Evolutionary conservation across 2,888 invertebrate genomes (phyloP).

Genomic region (Acleris laterana): DNA sequence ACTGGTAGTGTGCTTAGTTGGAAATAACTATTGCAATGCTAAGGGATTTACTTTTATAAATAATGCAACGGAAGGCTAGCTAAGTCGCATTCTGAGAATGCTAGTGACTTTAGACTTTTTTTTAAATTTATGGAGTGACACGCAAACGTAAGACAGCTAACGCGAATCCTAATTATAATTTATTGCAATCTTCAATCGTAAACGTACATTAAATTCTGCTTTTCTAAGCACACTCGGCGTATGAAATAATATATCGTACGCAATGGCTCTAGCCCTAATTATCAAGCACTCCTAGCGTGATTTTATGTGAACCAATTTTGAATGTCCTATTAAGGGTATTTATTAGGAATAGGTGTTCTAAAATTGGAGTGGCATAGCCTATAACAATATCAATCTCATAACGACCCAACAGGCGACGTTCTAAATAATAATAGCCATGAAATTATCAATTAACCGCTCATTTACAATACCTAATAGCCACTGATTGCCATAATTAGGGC

Average conservation of each 20-base stretch:
- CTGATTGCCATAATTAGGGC: constrained; percentile 36
- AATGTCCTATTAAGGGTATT: neutral
- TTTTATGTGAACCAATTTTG: neutral
- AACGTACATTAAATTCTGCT: too few species aligned
- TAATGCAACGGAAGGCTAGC: neutral
- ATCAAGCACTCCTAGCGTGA: too few species aligned
- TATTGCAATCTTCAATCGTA: too few species aligned
- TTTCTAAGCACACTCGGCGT: too few species aligned
- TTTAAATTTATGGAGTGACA: too few species aligned
- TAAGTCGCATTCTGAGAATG: too few species aligned
- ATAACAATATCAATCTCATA: constrained; percentile 18
- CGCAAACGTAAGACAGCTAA: too few species aligned
- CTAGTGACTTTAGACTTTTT: too few species aligned
- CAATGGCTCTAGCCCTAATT: too few species aligned
- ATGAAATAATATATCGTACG: too few species aligned
- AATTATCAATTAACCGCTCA: constrained; percentile 37
- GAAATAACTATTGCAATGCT: neutral
- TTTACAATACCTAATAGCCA: constrained; percentile 38
- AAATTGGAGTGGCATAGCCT: neutral
- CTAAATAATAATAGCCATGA: constrained; percentile 24
- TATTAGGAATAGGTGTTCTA: neutral
- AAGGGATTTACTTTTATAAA: neutral
- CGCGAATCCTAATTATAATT: too few species aligned
- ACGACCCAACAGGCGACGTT: constrained; percentile 1
- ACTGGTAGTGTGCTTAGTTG: neutral